Conservation (phyloP, 1,140 invertebrate genomes). For the Diprion similis region DNA sequence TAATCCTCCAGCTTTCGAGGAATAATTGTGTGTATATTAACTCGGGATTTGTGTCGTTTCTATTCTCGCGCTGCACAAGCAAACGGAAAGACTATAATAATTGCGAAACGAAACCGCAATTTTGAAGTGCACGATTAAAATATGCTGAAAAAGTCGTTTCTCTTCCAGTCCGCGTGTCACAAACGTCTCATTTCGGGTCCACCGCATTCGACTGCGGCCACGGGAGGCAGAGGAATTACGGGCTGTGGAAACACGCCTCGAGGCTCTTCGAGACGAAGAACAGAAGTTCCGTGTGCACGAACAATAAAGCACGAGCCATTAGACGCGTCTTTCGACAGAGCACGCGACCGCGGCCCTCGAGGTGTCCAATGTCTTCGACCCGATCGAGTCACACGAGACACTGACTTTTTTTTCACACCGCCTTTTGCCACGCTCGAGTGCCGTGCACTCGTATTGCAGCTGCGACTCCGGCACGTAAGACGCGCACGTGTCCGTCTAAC, state of each 20-base stretch:
- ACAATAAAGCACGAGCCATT: slow-evolving; percentile 55
- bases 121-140: too few relatives aligned
- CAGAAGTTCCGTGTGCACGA: slow-evolving; percentile 47
- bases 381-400: slow-evolving; percentile 56
- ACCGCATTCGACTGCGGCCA: too few relatives aligned
- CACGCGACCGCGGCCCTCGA: slow-evolving; percentile 53
- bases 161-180: too few relatives aligned
- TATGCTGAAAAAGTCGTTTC: too few relatives aligned
- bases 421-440: slow-evolving; percentile 24
- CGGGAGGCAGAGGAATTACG: not conserved
- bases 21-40: too few relatives aligned
- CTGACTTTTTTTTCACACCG: slow-evolving; percentile 32
- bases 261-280: slow-evolving; percentile 17
- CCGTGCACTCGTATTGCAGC: slow-evolving; percentile 37
- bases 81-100: too few relatives aligned
- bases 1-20: too few relatives aligned
- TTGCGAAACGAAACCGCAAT: too few relatives aligned
- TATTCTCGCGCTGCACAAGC: too few relatives aligned
- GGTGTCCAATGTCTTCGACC: slow-evolving; percentile 52
- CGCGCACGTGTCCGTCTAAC: slow-evolving; percentile 30
- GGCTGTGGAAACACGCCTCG: slow-evolving; percentile 17
- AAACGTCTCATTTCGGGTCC: too few relatives aligned
- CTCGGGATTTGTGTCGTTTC: too few relatives aligned
- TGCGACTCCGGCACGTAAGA: slow-evolving; percentile 38
- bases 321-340: slow-evolving; percentile 45